Evolutionary conservation across 2,797 vertebrate genomes (phyloP).

Genomic region (Megaceryle alcyon): DNA sequence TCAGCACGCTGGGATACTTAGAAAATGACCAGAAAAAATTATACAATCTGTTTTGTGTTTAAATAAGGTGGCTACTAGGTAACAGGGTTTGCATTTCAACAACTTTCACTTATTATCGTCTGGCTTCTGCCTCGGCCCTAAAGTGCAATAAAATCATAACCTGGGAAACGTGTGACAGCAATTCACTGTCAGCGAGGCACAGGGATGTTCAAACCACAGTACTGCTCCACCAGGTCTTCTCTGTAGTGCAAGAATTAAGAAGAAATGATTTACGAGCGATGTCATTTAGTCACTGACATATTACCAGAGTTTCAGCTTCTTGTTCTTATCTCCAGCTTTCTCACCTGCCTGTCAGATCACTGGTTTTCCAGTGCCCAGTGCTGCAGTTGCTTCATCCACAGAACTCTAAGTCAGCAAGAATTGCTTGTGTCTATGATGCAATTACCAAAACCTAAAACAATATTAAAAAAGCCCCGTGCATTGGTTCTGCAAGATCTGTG

Average conservation of each 20-base stretch:
- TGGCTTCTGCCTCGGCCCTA: neutral
- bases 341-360: neutral
- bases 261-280: neutral
- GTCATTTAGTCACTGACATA: neutral
- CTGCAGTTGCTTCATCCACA: neutral
- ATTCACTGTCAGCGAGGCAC: neutral
- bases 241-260: neutral
- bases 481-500: neutral
- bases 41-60: neutral
- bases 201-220: neutral
- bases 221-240: neutral
- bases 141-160: neutral
- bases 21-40: neutral
- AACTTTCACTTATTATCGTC: neutral
- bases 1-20: neutral
- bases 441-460: neutral
- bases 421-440: neutral
- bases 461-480: neutral
- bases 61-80: neutral
- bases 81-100: neutral
- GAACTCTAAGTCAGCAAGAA: neutral
- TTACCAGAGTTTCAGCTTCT: neutral
- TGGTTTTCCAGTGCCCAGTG: neutral
- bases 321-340: neutral
- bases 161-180: neutral